Conservation (phyloP, 2,113 vertebrate genomes). For the Ophiodon elongatus region DNA sequence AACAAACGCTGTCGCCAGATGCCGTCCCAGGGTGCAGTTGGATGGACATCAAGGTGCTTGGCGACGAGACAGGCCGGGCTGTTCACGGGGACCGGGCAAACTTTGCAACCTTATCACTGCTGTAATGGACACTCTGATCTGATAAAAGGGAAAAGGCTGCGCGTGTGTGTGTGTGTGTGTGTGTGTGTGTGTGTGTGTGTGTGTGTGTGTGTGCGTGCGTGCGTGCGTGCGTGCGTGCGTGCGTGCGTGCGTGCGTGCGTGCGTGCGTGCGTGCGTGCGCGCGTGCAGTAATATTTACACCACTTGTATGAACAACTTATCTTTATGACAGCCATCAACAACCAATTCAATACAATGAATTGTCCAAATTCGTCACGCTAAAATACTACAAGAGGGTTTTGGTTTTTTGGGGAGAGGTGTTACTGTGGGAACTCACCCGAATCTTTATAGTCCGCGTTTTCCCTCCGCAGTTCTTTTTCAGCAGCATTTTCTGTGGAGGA, state of each 20-base stretch:
- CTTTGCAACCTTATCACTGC: constrained; percentile 63
- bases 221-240: not conserved
- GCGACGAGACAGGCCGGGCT: constrained; percentile 54
- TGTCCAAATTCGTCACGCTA: not conserved
- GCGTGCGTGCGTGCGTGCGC: not conserved
- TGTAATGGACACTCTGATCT: constrained; percentile 59
- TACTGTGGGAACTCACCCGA: constrained; percentile 81
- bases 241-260: not conserved
- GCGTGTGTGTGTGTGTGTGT: not conserved
- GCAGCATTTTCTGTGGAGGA: constrained; percentile 92
- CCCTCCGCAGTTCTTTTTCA: constrained; percentile 90
- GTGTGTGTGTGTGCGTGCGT: too few relatives aligned
- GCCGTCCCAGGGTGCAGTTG: constrained; percentile 76
- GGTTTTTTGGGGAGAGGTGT: not conserved
- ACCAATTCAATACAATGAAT: not conserved
- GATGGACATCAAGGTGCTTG: constrained; percentile 75
- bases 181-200: not conserved
- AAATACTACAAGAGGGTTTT: not conserved
- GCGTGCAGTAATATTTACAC: constrained; percentile 30
- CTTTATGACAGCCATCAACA: not conserved
- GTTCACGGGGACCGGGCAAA: constrained; percentile 56
- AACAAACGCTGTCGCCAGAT: constrained; percentile 73
- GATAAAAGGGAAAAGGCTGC: constrained; percentile 25
- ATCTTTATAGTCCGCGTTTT: constrained; percentile 93
- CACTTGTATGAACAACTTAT: not conserved